Evolutionary conservation across 2,888 invertebrate genomes (phyloP), one percentile per base, ranked within the genome.

Genomic region (Pyrocoelia pectoralis): DNA sequence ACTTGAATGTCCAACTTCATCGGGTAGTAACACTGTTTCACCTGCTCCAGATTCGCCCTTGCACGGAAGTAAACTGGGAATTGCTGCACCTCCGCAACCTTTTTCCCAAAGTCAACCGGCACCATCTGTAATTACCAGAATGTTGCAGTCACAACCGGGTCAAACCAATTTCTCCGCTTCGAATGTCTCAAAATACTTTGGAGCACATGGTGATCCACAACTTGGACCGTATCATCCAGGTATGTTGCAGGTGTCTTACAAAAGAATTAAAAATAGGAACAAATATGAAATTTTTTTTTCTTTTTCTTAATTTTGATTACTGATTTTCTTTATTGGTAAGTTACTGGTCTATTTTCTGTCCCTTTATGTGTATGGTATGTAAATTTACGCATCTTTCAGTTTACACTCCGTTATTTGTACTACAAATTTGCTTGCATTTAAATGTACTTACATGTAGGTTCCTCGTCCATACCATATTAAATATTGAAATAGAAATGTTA

Each of bases 121-220:
- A 28, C 82, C 85, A 0, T 88, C 88, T 40, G 87, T 88, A 5
- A 88, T 88, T 48, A 87, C 87, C 6, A 81, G 87, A 68, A 86
- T 88, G 86, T 81, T 88, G 43, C 86, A 87, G 69, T 79, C 83
- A 1, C 83, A 83, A 67, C 79, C 83, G 15, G 64, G 57, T 1
- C 80, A 82, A 53, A 66, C 61, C 4, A 64, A 51, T 56, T 68
- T 58, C 50, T 55, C 67, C 6, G 33, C 56, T 8, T 40, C 50
- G 24, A 49, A 24, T 15, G 29, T 41, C 19, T 28, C 55, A 46
- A 52, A 68, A 67, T 68, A 70, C 67, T 61, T 67, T 66, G 40
- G 62, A 59, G 28, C 72, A 52, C 46, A 65, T 61, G 68, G 69
- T 57, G 56, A 65, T 57, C 60, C 72, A 58, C 43, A 70, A 6